These are phyloP conservation scores for Automeris io DNA, from an alignment of 2,888 invertebrate genomes.

Conservation along the genomic window DNA sequence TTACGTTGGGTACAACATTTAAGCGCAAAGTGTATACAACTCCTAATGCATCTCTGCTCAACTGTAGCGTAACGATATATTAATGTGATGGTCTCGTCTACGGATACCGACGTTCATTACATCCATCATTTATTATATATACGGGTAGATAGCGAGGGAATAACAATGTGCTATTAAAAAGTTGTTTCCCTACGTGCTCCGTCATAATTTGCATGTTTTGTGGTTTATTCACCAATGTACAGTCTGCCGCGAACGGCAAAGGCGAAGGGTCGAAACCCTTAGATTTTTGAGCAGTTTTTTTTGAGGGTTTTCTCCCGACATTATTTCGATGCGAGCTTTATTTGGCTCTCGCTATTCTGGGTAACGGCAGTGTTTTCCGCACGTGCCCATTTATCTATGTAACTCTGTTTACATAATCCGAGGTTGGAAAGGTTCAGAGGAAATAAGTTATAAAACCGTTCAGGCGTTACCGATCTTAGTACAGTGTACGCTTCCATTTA, in stretches of 20 bases:
- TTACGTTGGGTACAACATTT: too few relatives aligned
- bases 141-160: too few relatives aligned
- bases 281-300: constrained; percentile 14
- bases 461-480: neutral
- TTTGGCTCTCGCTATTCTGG: constrained; percentile 11
- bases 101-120: too few relatives aligned
- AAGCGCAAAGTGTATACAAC: too few relatives aligned
- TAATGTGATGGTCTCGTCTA: too few relatives aligned
- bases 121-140: too few relatives aligned
- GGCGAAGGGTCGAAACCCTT: constrained; percentile 6
- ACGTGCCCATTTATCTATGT: constrained; percentile 17
- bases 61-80: too few relatives aligned
- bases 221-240: constrained; percentile 19
- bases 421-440: constrained; percentile 4
- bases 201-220: constrained; percentile 21
- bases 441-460: constrained; percentile 3
- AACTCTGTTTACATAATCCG: constrained; percentile 19
- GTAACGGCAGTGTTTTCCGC: constrained; percentile 12
- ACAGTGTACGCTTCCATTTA: neutral
- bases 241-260: constrained; percentile 6
- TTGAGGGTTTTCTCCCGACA: constrained; percentile 7
- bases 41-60: too few relatives aligned
- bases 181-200: constrained; percentile 18
- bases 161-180: constrained; percentile 11
- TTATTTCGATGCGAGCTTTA: constrained; percentile 3